Percentiles rank a stretch among this genome's conserved stretches.
Conservation (phyloP, 2,888 invertebrate genomes). For the Plutella xylostella region DNA sequence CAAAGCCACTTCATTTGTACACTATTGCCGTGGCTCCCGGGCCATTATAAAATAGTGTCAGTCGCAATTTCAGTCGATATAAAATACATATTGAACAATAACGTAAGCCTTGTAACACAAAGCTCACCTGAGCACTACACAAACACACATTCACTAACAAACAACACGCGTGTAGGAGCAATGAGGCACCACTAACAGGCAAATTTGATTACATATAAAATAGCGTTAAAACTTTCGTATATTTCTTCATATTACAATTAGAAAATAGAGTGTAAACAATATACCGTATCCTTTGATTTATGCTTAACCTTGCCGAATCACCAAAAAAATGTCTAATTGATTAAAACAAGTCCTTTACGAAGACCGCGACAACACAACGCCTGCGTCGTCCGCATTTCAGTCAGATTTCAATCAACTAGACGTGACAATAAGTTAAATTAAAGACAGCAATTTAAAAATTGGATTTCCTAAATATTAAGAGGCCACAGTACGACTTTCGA, state of each 20-base stretch:
- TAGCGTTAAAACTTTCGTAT: conserved; percentile 18
- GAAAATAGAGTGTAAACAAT: conserved; percentile 23
- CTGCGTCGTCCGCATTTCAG: neutral
- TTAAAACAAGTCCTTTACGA: no score
- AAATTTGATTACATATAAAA: conserved; percentile 34
- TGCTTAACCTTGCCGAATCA: conserved; percentile 47
- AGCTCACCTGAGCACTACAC: no score
- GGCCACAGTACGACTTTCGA: conserved; percentile 26
- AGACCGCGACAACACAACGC: no score
- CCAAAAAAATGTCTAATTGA: conserved; percentile 26
- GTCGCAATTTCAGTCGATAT: no score
- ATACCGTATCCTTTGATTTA: conserved; percentile 21
- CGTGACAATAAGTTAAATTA: conserved; percentile 22
- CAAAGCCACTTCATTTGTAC: no score
- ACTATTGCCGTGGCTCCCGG: no score
- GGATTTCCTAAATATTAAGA: conserved; percentile 20
- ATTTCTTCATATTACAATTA: conserved; percentile 23
- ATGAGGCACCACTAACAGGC: conserved; percentile 23
- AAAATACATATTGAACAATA: no score
- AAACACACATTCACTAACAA: no score
- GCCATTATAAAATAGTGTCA: no score
- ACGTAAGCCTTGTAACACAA: no score
- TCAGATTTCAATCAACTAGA: conserved; percentile 16
- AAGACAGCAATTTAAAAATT: conserved; percentile 23
- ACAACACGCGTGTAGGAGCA: neutral